A percentile compares a stretch with the other conserved stretches of the same genome.
These are phyloP conservation scores for Saturnia pavonia DNA, from an alignment of 2,888 invertebrate genomes.

Conservation along the genomic window DNA sequence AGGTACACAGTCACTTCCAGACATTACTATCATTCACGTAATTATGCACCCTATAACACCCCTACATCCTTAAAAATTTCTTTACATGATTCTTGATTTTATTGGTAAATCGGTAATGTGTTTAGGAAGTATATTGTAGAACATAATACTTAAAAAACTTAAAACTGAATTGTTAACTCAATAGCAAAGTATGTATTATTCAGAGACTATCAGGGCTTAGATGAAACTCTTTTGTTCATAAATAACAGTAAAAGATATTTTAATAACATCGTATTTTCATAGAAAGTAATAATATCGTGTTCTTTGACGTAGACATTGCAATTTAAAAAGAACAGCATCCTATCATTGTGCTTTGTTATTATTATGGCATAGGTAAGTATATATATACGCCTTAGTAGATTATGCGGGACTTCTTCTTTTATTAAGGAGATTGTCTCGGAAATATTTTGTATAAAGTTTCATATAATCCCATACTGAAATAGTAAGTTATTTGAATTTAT, in stretches of 20 bases:
- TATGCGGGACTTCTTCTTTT: not conserved
- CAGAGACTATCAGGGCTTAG: not conserved
- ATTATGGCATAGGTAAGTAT: not conserved
- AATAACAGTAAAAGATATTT: not conserved
- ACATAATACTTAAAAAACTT: too few species aligned
- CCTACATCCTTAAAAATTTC: too few species aligned
- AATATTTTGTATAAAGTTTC: not conserved
- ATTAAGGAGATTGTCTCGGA: not conserved
- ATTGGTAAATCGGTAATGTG: too few species aligned
- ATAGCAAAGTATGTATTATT: not conserved
- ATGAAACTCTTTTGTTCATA: not conserved
- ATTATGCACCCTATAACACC: too few species aligned
- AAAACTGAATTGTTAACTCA: not conserved
- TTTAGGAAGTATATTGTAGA: too few species aligned
- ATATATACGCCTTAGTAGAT: not conserved
- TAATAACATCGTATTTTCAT: not conserved
- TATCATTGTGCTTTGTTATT: not conserved
- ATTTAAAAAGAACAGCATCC: not conserved
- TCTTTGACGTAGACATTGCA: conserved; percentile 5
- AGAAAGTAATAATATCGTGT: not conserved
- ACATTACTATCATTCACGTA: too few species aligned
- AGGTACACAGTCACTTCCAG: too few species aligned
- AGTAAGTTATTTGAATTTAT: not conserved
- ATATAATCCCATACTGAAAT: not conserved
- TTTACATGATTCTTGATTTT: too few species aligned